Percentiles rank a stretch among this genome's conserved stretches.
Evolutionary conservation across 1,140 invertebrate species (phyloP).

Genomic region (Drosophila arawakana): DNA sequence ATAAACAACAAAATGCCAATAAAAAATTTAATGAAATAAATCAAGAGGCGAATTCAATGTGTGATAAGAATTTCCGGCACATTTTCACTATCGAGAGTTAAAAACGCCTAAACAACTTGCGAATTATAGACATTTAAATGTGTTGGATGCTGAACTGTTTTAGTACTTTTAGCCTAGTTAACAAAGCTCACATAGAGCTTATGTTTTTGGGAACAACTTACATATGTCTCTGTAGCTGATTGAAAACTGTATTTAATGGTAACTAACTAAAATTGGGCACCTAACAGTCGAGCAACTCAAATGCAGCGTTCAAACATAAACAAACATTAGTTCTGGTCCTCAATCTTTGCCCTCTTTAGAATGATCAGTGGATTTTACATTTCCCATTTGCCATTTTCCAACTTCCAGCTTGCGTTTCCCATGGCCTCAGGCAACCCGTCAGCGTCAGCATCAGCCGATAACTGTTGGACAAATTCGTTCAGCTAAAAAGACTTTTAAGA

Average conservation of each 20-base stretch:
- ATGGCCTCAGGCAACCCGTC: constrained; percentile 31
- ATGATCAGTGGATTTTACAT: too few species aligned
- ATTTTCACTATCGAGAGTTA: not conserved
- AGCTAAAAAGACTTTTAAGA: constrained; percentile 55
- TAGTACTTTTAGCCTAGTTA: too few species aligned
- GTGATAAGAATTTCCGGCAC: constrained; percentile 32
- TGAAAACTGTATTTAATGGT: too few species aligned
- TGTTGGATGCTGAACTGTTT: too few species aligned
- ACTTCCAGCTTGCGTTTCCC: constrained; percentile 34
- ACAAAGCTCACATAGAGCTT: too few species aligned
- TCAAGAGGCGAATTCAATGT: constrained; percentile 43
- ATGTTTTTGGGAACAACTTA: too few species aligned
- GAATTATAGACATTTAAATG: too few species aligned
- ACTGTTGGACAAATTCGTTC: constrained; percentile 55
- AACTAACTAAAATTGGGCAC: too few species aligned
- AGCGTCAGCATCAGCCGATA: constrained; percentile 16
- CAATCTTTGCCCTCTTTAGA: not conserved
- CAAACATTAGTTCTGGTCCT: too few species aligned
- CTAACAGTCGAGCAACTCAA: not conserved
- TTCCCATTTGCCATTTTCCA: not conserved
- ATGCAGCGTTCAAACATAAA: not conserved
- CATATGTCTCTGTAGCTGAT: too few species aligned
- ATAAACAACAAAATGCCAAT: constrained; percentile 52
- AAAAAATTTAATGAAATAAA: constrained; percentile 69
- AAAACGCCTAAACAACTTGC: not conserved